These are phyloP conservation scores for Lottia scabra DNA, from an alignment of 2,888 invertebrate genomes.

Conservation along the genomic window DNA sequence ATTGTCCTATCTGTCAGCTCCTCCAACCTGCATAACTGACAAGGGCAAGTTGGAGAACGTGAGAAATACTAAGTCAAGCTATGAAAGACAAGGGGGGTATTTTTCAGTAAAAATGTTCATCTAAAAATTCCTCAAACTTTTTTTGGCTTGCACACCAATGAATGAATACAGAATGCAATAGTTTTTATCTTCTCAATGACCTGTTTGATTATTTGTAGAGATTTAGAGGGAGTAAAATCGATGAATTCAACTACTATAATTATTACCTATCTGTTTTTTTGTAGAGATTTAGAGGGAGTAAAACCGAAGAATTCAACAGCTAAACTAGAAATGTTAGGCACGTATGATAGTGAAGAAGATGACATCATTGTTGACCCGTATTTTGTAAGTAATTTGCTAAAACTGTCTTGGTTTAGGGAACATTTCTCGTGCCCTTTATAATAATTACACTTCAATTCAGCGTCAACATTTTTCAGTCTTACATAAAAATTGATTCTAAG, in stretches of 20 bases:
- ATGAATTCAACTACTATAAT: slow-evolving; percentile 75
- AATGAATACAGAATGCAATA: slow-evolving; percentile 73
- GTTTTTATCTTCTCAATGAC: slow-evolving; percentile 78
- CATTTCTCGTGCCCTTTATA: too few relatives aligned
- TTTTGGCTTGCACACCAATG: too few relatives aligned
- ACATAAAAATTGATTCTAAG: too few relatives aligned
- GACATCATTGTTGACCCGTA: slow-evolving; percentile 79
- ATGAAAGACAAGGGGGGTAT: too few relatives aligned
- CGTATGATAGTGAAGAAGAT: slow-evolving; percentile 85
- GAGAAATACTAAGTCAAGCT: too few relatives aligned
- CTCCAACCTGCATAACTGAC: too few relatives aligned
- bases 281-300: slow-evolving; percentile 62
- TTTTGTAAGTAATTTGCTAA: slow-evolving; percentile 7
- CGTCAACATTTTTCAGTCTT: too few relatives aligned
- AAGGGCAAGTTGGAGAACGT: too few relatives aligned
- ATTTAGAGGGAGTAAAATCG: slow-evolving; percentile 59
- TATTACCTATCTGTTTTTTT: slow-evolving; percentile 21
- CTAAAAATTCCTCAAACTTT: too few relatives aligned
- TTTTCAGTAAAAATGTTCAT: slow-evolving; percentile 74
- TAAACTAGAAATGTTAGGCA: slow-evolving; percentile 84
- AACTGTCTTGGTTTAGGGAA: too few relatives aligned
- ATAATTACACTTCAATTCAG: too few relatives aligned
- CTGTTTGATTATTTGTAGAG: slow-evolving; percentile 44
- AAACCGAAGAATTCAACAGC: slow-evolving; percentile 74
- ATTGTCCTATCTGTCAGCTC: too few relatives aligned